Conservation (phyloP, 1,140 invertebrate species). For the Spodoptera frugiperda region DNA sequence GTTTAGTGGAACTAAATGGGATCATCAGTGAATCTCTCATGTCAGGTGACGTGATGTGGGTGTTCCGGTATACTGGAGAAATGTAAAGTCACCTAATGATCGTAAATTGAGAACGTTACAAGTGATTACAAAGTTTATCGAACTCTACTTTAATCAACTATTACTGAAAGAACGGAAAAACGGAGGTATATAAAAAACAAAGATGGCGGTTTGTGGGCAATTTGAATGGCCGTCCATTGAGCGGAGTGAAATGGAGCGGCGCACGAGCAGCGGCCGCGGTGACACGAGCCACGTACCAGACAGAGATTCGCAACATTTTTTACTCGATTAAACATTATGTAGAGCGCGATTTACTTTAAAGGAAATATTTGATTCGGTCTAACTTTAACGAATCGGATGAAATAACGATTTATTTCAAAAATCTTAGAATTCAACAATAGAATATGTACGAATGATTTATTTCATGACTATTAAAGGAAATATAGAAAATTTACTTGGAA, state of each 20-base stretch:
- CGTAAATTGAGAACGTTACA: conserved; percentile 64
- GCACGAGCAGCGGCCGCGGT: conserved; percentile 61
- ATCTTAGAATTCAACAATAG: conserved; percentile 28
- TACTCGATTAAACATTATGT: conserved; percentile 50
- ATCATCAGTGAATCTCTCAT: conserved; percentile 57
- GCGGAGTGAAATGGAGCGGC: conserved; percentile 71
- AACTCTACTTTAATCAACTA: conserved; percentile 68
- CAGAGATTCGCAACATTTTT: conserved; percentile 68
- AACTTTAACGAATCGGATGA: conserved; percentile 35
- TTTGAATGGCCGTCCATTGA: conserved; percentile 77
- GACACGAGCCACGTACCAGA: conserved; percentile 72
- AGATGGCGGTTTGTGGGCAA: conserved; percentile 70
- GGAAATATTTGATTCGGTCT: conserved; percentile 26
- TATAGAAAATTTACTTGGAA: not conserved
- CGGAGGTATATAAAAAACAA: conserved; percentile 66
- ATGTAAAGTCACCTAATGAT: conserved; percentile 58
- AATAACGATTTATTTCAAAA: conserved; percentile 39
- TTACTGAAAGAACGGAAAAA: conserved; percentile 66
- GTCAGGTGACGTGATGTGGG: conserved; percentile 58
- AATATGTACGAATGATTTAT: conserved; percentile 32
- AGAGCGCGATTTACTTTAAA: conserved; percentile 44
- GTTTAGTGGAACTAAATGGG: conserved; percentile 62
- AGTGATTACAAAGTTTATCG: conserved; percentile 63
- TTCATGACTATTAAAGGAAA: conserved; percentile 45
- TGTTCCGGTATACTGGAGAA: conserved; percentile 61